A percentile compares a stretch with the other conserved stretches of the same genome.
Conservation (phyloP, 2,888 invertebrate species). For the Chrysina gloriosa region DNA sequence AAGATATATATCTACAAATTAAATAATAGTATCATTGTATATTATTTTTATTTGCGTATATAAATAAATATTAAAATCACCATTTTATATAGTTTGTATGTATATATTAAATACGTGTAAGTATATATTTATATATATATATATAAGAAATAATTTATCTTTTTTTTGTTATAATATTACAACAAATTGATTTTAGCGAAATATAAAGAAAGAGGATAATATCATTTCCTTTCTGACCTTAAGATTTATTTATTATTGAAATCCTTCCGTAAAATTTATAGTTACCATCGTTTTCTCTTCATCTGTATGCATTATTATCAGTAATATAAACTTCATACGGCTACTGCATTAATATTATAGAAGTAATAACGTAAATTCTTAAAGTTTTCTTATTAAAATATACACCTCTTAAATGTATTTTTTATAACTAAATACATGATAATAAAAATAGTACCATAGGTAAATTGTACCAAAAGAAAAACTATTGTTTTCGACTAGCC, state of each 20-base stretch:
- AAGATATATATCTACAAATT: constrained; percentile 41
- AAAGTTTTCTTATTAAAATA: constrained; percentile 32
- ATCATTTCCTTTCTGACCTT: constrained; percentile 22
- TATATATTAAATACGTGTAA: constrained; percentile 35
- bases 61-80: constrained; percentile 43
- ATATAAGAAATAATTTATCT: constrained; percentile 38
- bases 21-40: constrained; percentile 30
- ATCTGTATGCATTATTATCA: constrained; percentile 9
- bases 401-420: constrained; percentile 37
- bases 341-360: constrained; percentile 10
- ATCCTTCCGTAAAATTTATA: constrained; percentile 15
- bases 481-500: constrained; percentile 51
- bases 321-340: constrained; percentile 32
- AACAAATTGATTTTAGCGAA: constrained; percentile 12
- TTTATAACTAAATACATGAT: not conserved
- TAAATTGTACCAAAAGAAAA: constrained; percentile 34
- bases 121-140: too few species aligned
- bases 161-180: not conserved
- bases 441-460: constrained; percentile 27
- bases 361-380: constrained; percentile 17
- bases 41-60: constrained; percentile 35
- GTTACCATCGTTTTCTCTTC: constrained; percentile 7
- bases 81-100: not conserved
- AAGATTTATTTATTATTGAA: constrained; percentile 26
- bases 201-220: constrained; percentile 22